Conservation (phyloP, 2,113 vertebrate species). For the Rhizomys pruinosus region DNA sequence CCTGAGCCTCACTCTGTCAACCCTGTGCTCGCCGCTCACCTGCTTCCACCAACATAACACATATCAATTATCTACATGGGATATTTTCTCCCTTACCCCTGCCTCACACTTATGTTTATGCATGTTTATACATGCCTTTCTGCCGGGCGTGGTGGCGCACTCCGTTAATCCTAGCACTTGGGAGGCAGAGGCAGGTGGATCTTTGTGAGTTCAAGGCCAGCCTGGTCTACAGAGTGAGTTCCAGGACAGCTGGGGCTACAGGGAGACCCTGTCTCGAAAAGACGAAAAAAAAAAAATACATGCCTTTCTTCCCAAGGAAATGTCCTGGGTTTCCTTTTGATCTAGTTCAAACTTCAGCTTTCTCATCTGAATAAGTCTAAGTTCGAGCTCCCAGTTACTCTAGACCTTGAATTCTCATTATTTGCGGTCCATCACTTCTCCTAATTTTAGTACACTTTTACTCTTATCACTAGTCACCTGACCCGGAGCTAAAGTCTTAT, state of each 20-base stretch:
- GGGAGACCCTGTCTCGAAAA: no score
- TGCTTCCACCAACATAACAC: neutral
- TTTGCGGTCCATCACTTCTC: neutral
- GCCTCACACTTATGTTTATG: neutral
- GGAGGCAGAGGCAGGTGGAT: no score
- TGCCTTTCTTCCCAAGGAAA: neutral
- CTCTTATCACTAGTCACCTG: neutral
- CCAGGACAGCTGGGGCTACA: no score
- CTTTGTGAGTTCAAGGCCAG: no score
- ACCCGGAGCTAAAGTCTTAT: neutral
- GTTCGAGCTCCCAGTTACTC: neutral
- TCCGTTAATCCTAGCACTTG: no score
- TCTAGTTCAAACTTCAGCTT: neutral
- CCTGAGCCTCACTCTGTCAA: no score
- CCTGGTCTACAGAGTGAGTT: no score
- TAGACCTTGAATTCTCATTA: neutral
- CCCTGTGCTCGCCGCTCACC: no score
- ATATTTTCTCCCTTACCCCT: no score
- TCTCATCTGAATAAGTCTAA: neutral
- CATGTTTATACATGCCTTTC: neutral
- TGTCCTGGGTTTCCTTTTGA: neutral
- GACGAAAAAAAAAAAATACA: no score
- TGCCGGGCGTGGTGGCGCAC: no score
- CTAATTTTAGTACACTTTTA: neutral
- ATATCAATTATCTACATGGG: no score